Base-by-base conservation (phyloP, 2,113 vertebrate species). In the Elanus axillaris region DNA sequence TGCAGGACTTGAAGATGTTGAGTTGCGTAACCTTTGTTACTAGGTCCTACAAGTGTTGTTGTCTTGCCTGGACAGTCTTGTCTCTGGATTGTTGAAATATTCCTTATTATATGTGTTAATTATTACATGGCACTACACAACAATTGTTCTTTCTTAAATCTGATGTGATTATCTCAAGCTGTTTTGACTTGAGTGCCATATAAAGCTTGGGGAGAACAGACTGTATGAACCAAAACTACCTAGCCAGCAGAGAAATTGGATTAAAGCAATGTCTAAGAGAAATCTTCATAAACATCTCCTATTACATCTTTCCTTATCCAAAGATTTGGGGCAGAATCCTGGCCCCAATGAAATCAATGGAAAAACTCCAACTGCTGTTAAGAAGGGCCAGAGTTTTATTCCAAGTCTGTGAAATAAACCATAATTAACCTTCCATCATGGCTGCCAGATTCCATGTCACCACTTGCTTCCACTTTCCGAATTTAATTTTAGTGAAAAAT, bases 201-300 rank as follows among this genome's bases (percentile, higher is more conserved):
- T 45, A 58, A 78, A 94, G 82, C 32, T 12, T 31, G n/a, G 16
- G 50, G 32, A 93, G 62, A 79, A 87, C 32, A 92, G 47, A 77
- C 8, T 58, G 40, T 75, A 67, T 84, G 83, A 92, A 85, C 42
- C 31, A 86, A 84, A 97, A 69, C 85, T 60, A 79, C 32, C 34
- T 58, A 93, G 36, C 76, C 72, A 89, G 34, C 52, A 85, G 11
- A 94, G 48, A 85, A 95, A 95, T 81, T 78, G 85, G 62, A 95
- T 95, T 96, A 89, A 91, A 96, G 73, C 15, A 75, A 42, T 43
- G 75, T 74, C 53, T 91, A 75, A 94, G 13, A 91, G 66, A 95
- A 97, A 87, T 85, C 69, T 95, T 91, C 66, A 87, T 87, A 97
- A 95, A 87, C 95, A 90, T 95, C 86, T 96, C 84, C 60, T 81